Evolutionary conservation across 1,140 invertebrate genomes (phyloP).

Genomic region (Drosophila paulistorum): DNA sequence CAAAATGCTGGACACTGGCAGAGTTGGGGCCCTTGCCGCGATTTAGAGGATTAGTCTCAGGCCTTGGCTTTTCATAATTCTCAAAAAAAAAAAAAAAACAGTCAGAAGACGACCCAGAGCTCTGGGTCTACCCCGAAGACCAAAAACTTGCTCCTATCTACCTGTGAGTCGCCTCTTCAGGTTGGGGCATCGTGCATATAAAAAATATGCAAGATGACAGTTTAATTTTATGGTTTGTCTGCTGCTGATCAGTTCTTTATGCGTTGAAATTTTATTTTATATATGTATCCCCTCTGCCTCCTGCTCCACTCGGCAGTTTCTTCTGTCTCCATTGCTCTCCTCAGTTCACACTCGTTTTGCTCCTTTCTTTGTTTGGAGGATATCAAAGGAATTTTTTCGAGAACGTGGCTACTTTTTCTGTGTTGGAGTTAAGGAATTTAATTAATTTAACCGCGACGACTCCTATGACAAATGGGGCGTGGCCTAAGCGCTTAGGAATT

Average conservation of each 20-base stretch:
- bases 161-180: slow-evolving; percentile 40
- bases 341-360: slow-evolving; percentile 8
- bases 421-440: slow-evolving; percentile 64
- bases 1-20: slow-evolving; percentile 36
- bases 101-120: slow-evolving; percentile 26
- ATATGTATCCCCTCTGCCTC: slow-evolving; percentile 6
- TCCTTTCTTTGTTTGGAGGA: slow-evolving; percentile 34
- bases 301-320: neutral
- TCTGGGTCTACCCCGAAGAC: slow-evolving; percentile 1
- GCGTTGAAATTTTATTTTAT: slow-evolving; percentile 72
- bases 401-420: slow-evolving; percentile 63
- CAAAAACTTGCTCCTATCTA: slow-evolving; percentile 32
- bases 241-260: slow-evolving; percentile 83
- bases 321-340: slow-evolving; percentile 19
- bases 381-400: slow-evolving; percentile 53
- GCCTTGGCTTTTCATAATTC: slow-evolving; percentile 82
- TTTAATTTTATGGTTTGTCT: slow-evolving; percentile 83
- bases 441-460: slow-evolving; percentile 72
- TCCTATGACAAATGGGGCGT: slow-evolving; percentile 78
- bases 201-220: slow-evolving; percentile 83
- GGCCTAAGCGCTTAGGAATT: slow-evolving; percentile 63
- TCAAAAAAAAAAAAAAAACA: slow-evolving; percentile 42
- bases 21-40: slow-evolving; percentile 66
- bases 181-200: slow-evolving; percentile 60
- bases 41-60: slow-evolving; percentile 82